Base-by-base conservation (phyloP, 2,113 vertebrate genomes). In the Hyperopisus bebe region DNA sequence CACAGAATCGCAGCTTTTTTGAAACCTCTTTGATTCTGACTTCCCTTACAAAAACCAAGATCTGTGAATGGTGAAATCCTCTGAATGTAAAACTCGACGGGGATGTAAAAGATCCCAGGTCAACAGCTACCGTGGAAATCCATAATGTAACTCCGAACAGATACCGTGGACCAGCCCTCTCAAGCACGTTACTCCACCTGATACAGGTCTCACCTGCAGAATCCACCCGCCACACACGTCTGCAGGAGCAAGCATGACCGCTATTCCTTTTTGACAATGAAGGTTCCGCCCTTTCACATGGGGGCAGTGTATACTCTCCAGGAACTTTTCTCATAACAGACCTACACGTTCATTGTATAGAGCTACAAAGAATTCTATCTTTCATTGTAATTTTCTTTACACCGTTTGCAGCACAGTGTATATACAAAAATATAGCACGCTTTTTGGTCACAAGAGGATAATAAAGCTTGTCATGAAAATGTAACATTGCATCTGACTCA, bases 101-200 rank as follows among this genome's bases (percentile, higher is more conserved):
- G 42, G 66, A 91, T 86, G 48, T 82, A 50, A 91, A 51, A 89
- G 51, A 91, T 88, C 55, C 17, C 35, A 53, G 31, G 46, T 27
- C 9, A 1, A 89, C 48, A 15, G 47, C 48, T 80, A 3, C 51
- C 19, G 31, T 13, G 70, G 35, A 50, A 17, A 19, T 19, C 35
- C 9, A 11, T 82, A 13, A 55, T 9, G 7, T 27, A 17, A 80
- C 11, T 24, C 13, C 8, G 9, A 39, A 89, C 21, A 17, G 27
- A 82, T 83, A 31, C 35, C 21, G 42, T 48, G 62, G 70, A 47
- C n/a, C 19, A 47, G 87, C 39, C 24, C 50, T 21, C 19, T 50
- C 42, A 24, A 5, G 17, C 74, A 58, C 24, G 42, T 84, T 39
- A 80, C 82, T 70, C 82, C 84, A 62, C 83, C 15, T 58, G 85